Evolutionary conservation across 2,888 invertebrate genomes (phyloP), one percentile per base, ranked within the genome.

Genomic region (Atethmia centrago): DNA sequence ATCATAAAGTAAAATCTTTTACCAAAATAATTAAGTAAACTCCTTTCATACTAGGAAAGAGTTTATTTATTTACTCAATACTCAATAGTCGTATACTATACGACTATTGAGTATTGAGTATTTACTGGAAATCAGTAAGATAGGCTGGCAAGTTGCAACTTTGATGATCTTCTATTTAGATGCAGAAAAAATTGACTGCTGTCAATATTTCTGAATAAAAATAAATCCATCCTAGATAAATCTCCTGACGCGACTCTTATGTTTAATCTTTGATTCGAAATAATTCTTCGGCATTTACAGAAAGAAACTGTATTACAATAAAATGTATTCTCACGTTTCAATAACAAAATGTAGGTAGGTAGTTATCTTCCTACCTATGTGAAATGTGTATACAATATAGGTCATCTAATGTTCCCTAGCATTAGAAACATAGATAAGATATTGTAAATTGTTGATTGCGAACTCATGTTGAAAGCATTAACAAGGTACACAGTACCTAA

Each of bases 361-460:
- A n/a, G n/a, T n/a, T n/a, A 42, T 49, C 7, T 36, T 8, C n/a
- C 9, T 14, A 21, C 25, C 14, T 31, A 31, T 10, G n/a, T 19
- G 4, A 53, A 9, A 42, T 53, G 12, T 49, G 1, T 45, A 28
- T n/a, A 53, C 1, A 45, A 8, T 47, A 31, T 40, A 31, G 49
- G 2, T 51, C 45, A 59, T 80, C 25, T 58, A 42, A 56, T 72
- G 36, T 61, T 55, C 21, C 8, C n/a, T 42, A 51, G 10, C 64
- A 40, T 42, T 62, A 25, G 31, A 79, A 19, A 64, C 4, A n/a
- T 28, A 53, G 62, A 63, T 75, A 58, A 58, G 51, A 51, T 49
- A 47, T 55, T 47, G 36, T 31, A 51, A 81, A 80, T 66, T 16
- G 55, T 63, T 83, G 68, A 80, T 74, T 68, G 49, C 28, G 10